Percentiles rank a stretch among this genome's conserved stretches.
Conservation (phyloP, 2,888 invertebrate genomes). For the Hedychridium roseum region DNA sequence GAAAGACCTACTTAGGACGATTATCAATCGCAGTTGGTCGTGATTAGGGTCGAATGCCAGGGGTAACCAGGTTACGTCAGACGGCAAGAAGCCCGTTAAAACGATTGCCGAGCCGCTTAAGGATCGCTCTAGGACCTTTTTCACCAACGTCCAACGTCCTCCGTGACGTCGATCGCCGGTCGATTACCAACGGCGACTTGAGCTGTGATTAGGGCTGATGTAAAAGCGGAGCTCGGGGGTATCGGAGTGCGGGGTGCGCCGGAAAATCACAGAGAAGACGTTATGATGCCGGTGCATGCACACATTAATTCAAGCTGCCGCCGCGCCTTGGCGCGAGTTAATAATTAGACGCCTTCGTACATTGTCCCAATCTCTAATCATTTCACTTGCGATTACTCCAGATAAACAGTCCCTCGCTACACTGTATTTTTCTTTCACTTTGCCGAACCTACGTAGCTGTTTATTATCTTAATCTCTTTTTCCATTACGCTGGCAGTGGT, state of each 20-base stretch:
- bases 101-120: too few relatives aligned
- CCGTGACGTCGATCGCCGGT: too few relatives aligned
- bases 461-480: too few relatives aligned
- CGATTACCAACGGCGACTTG: too few relatives aligned
- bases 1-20: too few relatives aligned
- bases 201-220: too few relatives aligned
- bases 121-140: too few relatives aligned
- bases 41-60: conserved; percentile 33
- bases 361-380: conserved; percentile 34
- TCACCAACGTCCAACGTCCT: too few relatives aligned
- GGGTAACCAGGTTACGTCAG: conserved; percentile 8
- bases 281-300: conserved; percentile 54
- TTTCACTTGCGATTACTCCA: not conserved
- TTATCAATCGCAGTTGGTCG: conserved; percentile 32
- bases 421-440: too few relatives aligned
- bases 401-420: not conserved
- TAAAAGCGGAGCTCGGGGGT: conserved; percentile 6
- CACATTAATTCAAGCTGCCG: conserved; percentile 53
- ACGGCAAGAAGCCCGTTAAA: conserved; percentile 21
- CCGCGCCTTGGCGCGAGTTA: conserved; percentile 57
- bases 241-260: conserved; percentile 10
- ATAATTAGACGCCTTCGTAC: conserved; percentile 57
- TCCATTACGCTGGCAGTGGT: too few relatives aligned
- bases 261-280: conserved; percentile 48
- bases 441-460: too few relatives aligned